Conservation (phyloP, 2,797 vertebrate genomes). For the Loriculus beryllinus region DNA sequence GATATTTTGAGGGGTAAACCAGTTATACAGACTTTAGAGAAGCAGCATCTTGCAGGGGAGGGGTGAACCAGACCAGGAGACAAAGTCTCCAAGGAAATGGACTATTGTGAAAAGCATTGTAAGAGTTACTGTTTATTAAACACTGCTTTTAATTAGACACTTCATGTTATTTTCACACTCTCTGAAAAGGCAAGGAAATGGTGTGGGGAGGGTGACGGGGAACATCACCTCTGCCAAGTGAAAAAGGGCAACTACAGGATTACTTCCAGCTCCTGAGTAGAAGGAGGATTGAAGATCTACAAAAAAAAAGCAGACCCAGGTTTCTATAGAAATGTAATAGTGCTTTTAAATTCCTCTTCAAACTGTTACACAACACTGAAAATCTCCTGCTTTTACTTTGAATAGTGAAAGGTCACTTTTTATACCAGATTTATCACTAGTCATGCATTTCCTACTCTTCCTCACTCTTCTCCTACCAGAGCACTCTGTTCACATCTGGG, state of each 20-base stretch:
- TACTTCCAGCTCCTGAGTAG: conserved; percentile 45
- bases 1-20: neutral
- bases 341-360: conserved; percentile 55
- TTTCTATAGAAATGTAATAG: neutral
- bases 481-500: conserved; percentile 74
- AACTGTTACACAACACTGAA: conserved; percentile 31
- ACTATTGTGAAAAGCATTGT: neutral
- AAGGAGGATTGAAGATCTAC: neutral
- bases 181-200: conserved; percentile 8
- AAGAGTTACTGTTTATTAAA: neutral
- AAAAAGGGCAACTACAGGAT: conserved; percentile 30
- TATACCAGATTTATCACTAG: conserved; percentile 52
- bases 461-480: conserved; percentile 30
- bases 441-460: conserved; percentile 57
- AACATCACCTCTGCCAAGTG: neutral
- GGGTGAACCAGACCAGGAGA: neutral
- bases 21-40: neutral
- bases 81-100: neutral
- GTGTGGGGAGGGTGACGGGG: neutral
- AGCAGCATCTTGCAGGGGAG: neutral
- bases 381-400: conserved; percentile 31
- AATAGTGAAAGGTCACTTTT: conserved; percentile 50
- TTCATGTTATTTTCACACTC: neutral
- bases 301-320: neutral
- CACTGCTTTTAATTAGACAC: neutral